Percentiles rank a stretch among this genome's conserved stretches.
Conservation (phyloP, 2,113 vertebrate genomes). For the Rhombomys opimus region DNA sequence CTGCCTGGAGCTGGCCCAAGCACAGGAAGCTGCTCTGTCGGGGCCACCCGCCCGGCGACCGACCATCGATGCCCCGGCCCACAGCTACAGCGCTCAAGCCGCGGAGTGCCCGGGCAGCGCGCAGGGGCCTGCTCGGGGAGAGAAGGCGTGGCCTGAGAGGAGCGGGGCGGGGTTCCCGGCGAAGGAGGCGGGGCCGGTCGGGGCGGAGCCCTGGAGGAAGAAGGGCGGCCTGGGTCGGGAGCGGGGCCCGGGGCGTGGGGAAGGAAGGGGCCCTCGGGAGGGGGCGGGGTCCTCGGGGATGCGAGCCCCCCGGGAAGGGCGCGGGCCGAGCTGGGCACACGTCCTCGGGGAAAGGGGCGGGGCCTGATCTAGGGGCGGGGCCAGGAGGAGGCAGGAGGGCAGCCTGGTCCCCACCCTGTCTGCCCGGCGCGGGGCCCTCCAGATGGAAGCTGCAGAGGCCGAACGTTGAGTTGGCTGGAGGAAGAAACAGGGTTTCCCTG, state of each 20-base stretch:
- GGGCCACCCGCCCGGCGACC: fast-evolving
- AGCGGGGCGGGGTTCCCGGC: background rate
- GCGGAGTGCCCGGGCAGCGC: background rate
- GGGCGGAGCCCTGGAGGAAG: background rate
- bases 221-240: fast-evolving
- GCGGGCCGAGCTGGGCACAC: too few relatives aligned
- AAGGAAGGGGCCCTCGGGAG: background rate
- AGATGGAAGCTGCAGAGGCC: conserved; percentile 56
- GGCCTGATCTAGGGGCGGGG: background rate
- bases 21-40: background rate
- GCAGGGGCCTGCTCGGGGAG: fast-evolving
- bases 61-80: background rate
- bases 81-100: background rate
- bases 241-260: background rate
- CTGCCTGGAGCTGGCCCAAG: conserved; percentile 1
- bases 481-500: conserved; percentile 23
- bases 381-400: background rate
- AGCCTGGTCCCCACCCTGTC: background rate
- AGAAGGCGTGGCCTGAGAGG: background rate
- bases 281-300: background rate
- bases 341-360: background rate
- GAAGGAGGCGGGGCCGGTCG: background rate
- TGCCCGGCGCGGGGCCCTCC: background rate
- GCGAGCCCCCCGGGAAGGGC: background rate
- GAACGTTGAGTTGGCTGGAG: conserved; percentile 63